phyloP scores from a whole-genome alignment of 2,113 vertebrate genomes.

The Salminus brasiliensis region DNA sequence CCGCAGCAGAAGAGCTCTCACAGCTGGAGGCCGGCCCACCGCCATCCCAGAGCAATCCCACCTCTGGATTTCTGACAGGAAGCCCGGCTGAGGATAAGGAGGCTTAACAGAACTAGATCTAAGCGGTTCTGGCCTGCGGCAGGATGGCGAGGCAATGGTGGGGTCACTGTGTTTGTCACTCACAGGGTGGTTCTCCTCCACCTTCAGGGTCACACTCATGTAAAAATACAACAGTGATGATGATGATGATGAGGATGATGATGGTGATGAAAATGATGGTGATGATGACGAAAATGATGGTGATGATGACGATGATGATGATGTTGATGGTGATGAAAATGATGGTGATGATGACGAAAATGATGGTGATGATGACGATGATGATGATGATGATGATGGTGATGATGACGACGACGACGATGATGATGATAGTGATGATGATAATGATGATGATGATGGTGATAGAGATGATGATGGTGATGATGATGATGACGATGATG shows the following conservation, averaged over 20 bases:
- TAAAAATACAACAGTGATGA: not conserved
- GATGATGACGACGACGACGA: too few species aligned
- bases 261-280: too few species aligned
- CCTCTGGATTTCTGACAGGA: slow-evolving; percentile 62
- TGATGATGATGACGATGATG: too few species aligned
- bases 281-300: too few species aligned
- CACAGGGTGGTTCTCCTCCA: not conserved
- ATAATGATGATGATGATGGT: too few species aligned
- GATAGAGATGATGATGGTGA: too few species aligned
- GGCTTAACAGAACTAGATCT: slow-evolving; percentile 64
- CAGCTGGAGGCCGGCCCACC: slow-evolving; percentile 28
- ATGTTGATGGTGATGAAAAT: too few species aligned
- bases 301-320: too few species aligned
- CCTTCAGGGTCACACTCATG: not conserved
- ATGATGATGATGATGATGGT: too few species aligned
- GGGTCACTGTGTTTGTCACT: not conserved
- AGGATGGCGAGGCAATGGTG: slow-evolving; percentile 13
- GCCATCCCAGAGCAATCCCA: slow-evolving; percentile 59
- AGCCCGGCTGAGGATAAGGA: slow-evolving; percentile 58
- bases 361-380: too few species aligned
- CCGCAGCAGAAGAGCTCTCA: not conserved
- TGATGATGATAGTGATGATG: too few species aligned
- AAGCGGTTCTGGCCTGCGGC: slow-evolving; percentile 50
- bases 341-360: too few species aligned
- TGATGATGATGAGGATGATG: not conserved